Evolutionary conservation across 2,888 invertebrate species (phyloP).

Genomic region (Scotopteryx bipunctaria): DNA sequence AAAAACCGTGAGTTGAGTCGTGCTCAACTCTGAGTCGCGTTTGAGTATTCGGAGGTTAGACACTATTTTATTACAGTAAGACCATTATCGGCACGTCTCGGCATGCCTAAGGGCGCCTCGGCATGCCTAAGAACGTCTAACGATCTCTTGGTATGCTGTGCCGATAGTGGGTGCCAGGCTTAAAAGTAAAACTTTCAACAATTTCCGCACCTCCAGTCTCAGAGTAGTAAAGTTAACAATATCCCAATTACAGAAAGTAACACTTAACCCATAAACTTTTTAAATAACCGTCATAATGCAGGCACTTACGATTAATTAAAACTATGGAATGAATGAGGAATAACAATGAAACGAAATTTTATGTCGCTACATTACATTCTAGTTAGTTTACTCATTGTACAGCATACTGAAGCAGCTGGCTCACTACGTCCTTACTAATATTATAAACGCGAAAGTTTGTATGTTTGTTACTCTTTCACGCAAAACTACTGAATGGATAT

Average conservation of each 20-base stretch:
- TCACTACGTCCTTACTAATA: conserved; percentile 1
- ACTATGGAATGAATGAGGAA: conserved; percentile 25
- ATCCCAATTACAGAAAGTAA: conserved; percentile 16
- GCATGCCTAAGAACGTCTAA: too few relatives aligned
- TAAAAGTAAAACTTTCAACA: neutral
- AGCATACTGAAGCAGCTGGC: conserved; percentile 9
- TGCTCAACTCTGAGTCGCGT: too few relatives aligned
- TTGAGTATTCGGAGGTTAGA: too few relatives aligned
- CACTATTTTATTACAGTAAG: too few relatives aligned
- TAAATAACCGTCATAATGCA: conserved; percentile 22
- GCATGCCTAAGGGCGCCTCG: too few relatives aligned
- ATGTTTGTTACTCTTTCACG: too few relatives aligned
- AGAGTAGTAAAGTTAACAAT: conserved; percentile 15
- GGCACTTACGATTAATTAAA: conserved; percentile 34
- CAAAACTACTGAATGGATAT: too few relatives aligned
- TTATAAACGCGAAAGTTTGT: too few relatives aligned
- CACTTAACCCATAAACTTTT: conserved; percentile 20
- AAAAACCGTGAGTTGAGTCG: too few relatives aligned
- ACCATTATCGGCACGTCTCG: too few relatives aligned
- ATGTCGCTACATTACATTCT: conserved; percentile 26
- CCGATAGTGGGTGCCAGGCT: too few relatives aligned
- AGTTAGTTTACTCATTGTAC: conserved; percentile 9
- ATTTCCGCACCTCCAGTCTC: neutral
- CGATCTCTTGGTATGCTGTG: too few relatives aligned
- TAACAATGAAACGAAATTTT: conserved; percentile 27